A percentile compares a stretch with the other conserved stretches of the same genome.
Evolutionary conservation across 1,140 invertebrate genomes (phyloP).

Genomic region (Anoplophora glabripennis): DNA sequence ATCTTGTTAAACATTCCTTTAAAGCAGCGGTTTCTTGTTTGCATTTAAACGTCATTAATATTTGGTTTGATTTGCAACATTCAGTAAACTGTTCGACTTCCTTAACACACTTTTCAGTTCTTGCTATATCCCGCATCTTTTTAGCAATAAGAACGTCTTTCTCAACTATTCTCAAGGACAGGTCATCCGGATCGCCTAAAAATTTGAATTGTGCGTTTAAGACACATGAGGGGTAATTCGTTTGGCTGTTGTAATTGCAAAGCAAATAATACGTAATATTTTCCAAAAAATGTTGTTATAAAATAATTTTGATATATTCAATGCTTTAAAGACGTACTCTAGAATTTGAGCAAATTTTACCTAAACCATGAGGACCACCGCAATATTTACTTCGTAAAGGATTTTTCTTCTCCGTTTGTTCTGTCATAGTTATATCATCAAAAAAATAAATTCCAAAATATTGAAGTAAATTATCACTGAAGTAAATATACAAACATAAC

Average conservation of each 20-base stretch:
- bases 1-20: constrained; percentile 66
- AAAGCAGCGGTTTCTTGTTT: constrained; percentile 65
- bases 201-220: constrained; percentile 7
- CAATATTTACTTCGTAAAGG: constrained; percentile 10
- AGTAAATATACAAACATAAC: too few relatives aligned
- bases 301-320: too few relatives aligned
- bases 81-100: constrained; percentile 71
- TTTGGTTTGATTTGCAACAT: constrained; percentile 69
- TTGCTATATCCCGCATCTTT: constrained; percentile 77
- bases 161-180: constrained; percentile 77
- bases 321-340: too few relatives aligned
- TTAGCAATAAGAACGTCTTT: constrained; percentile 80
- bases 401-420: not conserved
- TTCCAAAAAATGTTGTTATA: too few relatives aligned
- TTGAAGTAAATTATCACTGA: too few relatives aligned
- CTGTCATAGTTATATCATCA: too few relatives aligned
- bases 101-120: constrained; percentile 68
- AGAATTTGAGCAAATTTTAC: constrained; percentile 4
- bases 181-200: constrained; percentile 82
- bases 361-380: constrained; percentile 21
- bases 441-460: too few relatives aligned
- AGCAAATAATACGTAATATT: too few relatives aligned
- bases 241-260: too few relatives aligned
- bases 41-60: constrained; percentile 73
- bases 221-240: too few relatives aligned